Evolutionary conservation across 2,888 invertebrate genomes (phyloP).

Genomic region (Lacanobia oleracea): DNA sequence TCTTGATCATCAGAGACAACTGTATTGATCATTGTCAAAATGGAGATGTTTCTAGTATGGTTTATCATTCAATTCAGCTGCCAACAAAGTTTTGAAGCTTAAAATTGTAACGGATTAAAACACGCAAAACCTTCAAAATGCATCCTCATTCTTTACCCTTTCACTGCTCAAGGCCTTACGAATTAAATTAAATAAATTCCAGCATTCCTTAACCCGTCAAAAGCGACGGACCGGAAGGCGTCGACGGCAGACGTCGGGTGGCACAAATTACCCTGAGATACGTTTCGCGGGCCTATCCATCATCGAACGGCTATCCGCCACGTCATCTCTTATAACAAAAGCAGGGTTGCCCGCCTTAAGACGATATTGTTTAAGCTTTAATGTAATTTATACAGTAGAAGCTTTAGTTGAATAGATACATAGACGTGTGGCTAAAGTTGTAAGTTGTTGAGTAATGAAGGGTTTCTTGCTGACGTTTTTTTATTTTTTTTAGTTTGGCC

Average conservation of each 20-base stretch:
- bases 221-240: slow-evolving; percentile 57
- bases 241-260: slow-evolving; percentile 60
- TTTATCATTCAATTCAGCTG: neutral
- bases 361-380: slow-evolving; percentile 56
- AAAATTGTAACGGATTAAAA: slow-evolving; percentile 5
- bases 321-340: slow-evolving; percentile 63
- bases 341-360: slow-evolving; percentile 54
- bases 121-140: slow-evolving; percentile 40
- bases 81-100: neutral
- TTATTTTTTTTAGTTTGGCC: too few species aligned
- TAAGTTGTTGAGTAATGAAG: slow-evolving; percentile 26
- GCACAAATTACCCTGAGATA: slow-evolving; percentile 71
- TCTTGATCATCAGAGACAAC: too few species aligned
- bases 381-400: slow-evolving; percentile 37
- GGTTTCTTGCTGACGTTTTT: too few species aligned
- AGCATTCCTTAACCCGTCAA: slow-evolving; percentile 54
- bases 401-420: neutral
- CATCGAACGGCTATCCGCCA: slow-evolving; percentile 64
- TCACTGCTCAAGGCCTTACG: slow-evolving; percentile 44
- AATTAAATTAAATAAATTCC: slow-evolving; percentile 56
- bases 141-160: slow-evolving; percentile 45
- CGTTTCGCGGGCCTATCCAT: slow-evolving; percentile 67
- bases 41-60: too few species aligned
- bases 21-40: too few species aligned
- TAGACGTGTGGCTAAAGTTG: slow-evolving; percentile 8